phyloP scores from a whole-genome alignment of 2,888 invertebrate genomes.

The Cephonodes hylas region DNA sequence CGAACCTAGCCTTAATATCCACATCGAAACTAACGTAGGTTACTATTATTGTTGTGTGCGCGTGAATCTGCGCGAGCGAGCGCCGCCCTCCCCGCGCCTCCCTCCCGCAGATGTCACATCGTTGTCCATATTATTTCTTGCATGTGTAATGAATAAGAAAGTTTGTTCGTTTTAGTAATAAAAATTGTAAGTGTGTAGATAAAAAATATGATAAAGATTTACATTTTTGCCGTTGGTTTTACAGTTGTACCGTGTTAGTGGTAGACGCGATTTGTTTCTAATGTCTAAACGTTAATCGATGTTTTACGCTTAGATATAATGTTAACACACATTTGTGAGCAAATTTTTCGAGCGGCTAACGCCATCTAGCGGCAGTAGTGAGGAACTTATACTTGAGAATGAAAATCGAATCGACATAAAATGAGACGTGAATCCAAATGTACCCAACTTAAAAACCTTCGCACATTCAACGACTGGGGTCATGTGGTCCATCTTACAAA shows the following conservation, averaged over 20 bases:
- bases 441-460: background rate
- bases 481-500: background rate
- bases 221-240: conserved; percentile 44
- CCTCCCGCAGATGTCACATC: conserved; percentile 35
- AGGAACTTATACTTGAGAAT: conserved; percentile 10
- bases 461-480: background rate
- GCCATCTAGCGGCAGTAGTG: conserved; percentile 20
- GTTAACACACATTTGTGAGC: conserved; percentile 65
- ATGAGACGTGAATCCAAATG: background rate
- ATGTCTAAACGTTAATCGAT: conserved; percentile 64
- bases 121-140: conserved; percentile 62
- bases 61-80: conserved; percentile 13
- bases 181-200: conserved; percentile 58
- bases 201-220: conserved; percentile 32
- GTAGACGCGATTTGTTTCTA: conserved; percentile 47
- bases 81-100: conserved; percentile 22
- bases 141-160: conserved; percentile 70
- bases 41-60: conserved; percentile 25
- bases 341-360: conserved; percentile 74
- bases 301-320: conserved; percentile 73
- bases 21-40: conserved; percentile 77
- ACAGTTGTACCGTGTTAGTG: conserved; percentile 52
- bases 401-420: conserved; percentile 14
- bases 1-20: conserved; percentile 76
- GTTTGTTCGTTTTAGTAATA: conserved; percentile 56